Conservation (phyloP, 2,113 vertebrate genomes). For the Amphiprion ocellaris region DNA sequence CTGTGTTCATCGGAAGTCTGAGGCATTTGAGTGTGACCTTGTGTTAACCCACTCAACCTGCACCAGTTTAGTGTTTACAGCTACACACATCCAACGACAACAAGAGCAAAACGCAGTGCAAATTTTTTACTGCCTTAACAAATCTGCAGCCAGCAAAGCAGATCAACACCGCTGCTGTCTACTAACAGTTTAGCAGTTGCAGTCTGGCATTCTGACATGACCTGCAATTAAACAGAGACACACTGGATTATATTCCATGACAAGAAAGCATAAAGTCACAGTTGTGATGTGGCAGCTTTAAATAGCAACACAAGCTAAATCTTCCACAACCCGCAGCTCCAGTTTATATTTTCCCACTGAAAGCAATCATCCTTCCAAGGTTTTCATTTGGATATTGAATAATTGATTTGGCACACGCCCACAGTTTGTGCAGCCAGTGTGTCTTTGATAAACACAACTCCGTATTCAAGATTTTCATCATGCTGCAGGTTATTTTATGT, state of each 20-base stretch:
- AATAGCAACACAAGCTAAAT: constrained; percentile 52
- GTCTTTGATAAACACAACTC: constrained; percentile 29
- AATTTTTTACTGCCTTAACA: neutral
- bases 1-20: constrained; percentile 7
- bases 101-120: neutral
- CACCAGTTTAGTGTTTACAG: neutral
- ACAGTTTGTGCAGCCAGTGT: constrained; percentile 49
- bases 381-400: constrained; percentile 67
- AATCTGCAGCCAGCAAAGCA: constrained; percentile 6
- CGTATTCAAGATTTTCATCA: constrained; percentile 26
- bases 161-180: constrained; percentile 46
- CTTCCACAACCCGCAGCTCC: constrained; percentile 31
- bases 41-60: constrained; percentile 10
- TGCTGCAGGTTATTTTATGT: constrained; percentile 14
- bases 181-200: constrained; percentile 18
- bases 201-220: constrained; percentile 26
- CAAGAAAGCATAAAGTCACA: constrained; percentile 37
- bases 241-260: constrained; percentile 54
- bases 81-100: neutral
- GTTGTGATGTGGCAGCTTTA: constrained; percentile 37
- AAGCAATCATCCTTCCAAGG: constrained; percentile 53
- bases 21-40: constrained; percentile 2
- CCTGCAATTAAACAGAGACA: constrained; percentile 44
- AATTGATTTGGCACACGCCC: constrained; percentile 56
- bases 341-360: constrained; percentile 36